These are phyloP conservation scores for Trachops cirrhosus DNA, from an alignment of 2,797 vertebrate genomes.

Conservation along the genomic window DNA sequence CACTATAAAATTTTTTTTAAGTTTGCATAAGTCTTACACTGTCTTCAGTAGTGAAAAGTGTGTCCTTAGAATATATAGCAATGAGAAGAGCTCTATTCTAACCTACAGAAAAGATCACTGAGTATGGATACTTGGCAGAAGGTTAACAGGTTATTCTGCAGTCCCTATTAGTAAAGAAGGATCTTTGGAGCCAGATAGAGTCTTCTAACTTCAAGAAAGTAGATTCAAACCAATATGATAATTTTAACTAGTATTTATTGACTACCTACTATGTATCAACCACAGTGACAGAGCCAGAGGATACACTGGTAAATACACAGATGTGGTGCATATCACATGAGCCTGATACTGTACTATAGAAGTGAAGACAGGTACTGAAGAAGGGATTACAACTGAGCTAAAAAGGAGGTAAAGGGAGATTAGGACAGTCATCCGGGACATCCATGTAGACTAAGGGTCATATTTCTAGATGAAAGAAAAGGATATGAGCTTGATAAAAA, in stretches of 20 bases:
- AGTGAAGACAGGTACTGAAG: background rate
- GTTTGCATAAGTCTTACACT: background rate
- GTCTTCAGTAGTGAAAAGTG: background rate
- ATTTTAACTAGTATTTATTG: background rate
- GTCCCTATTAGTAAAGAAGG: background rate
- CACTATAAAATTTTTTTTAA: background rate
- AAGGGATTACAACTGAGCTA: fast-evolving
- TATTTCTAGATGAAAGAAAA: background rate
- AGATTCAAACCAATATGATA: background rate
- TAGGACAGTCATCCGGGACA: background rate
- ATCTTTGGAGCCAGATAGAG: background rate
- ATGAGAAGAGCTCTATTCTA: background rate
- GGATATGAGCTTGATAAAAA: background rate
- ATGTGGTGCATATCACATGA: fast-evolving
- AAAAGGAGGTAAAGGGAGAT: background rate
- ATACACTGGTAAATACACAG: background rate
- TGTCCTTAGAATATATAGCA: background rate
- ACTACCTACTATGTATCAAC: background rate
- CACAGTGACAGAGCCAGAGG: background rate
- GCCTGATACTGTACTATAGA: background rate
- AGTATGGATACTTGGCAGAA: background rate
- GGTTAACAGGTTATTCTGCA: background rate
- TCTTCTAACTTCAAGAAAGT: background rate
- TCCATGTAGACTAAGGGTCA: background rate
- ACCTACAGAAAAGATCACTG: background rate